Evolutionary conservation across 2,888 invertebrate species (phyloP), one percentile per base, ranked within the genome.

Genomic region (Drosophila fungiperda): DNA sequence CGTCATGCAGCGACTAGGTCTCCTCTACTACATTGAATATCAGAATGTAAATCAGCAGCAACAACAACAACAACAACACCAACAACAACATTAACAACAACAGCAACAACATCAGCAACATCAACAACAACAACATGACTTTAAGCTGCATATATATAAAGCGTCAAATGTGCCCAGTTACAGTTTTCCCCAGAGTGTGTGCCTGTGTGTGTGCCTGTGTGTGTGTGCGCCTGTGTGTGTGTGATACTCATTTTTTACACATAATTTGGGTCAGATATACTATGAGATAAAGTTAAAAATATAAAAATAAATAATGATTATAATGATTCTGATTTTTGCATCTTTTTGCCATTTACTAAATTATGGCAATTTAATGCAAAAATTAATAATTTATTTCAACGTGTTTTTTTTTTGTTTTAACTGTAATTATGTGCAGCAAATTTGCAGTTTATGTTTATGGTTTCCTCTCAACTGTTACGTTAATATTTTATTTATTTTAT

Each of bases 1-100:
- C 83, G 76, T 76, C 86, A 87, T 90, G 83, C 73, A 73, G 71
- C 68, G 72, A 50, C 77, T 59, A 49, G 52, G 55, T 81, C 66
- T 59, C 38, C 58, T 63, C 58, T 49, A 60, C 58, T 49, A 60
- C 78, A 78, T 72, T 78, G 74, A 74, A 76, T 65, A 79, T 59
- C 75, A 67, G 78, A 73, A 78, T 67, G 73, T 50, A 59, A 78
- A 63, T 48, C 73, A 73, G 15, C 58, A 65, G 17, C 48, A 53
- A 15, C 70, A 48, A 12, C 72, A 63, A n/a, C 50, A 52, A 3
- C 74, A 54, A 9, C 29, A 53, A 3, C 58, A 57, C 26, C 17
- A 17, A 7, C 36, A 12, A 45, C 32, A 32, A 62, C 23, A 12
- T 3, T 20, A 52, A 3, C 73, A 54, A 8, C 29, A 53, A 3